These are phyloP conservation scores for Sparidentex hasta DNA, from an alignment of 2,797 vertebrate species.

Conservation along the genomic window DNA sequence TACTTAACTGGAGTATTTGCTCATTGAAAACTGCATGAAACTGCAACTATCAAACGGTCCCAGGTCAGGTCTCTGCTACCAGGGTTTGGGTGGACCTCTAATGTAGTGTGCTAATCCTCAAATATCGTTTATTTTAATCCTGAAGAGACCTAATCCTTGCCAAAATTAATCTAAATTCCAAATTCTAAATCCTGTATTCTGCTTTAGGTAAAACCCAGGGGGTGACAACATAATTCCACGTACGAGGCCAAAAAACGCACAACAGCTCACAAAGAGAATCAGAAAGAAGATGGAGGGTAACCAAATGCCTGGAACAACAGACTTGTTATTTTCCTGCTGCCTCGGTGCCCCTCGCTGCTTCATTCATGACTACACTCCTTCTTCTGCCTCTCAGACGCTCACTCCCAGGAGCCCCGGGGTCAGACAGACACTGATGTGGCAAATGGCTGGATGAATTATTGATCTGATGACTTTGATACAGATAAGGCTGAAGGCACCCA, in stretches of 20 bases:
- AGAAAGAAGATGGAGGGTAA: neutral
- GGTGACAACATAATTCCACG: neutral
- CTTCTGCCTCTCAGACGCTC: slow-evolving; percentile 19
- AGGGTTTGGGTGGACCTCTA: too few species aligned
- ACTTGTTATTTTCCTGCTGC: slow-evolving; percentile 16
- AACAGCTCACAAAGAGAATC: slow-evolving; percentile 10
- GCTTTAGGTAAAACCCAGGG: neutral
- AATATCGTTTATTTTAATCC: too few species aligned
- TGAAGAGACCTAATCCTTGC: too few species aligned
- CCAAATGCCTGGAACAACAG: neutral
- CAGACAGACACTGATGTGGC: slow-evolving; percentile 63
- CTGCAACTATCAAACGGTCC: too few species aligned
- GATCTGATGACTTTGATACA: slow-evolving; percentile 71
- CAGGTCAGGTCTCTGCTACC: too few species aligned
- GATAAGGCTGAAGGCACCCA: slow-evolving; percentile 58
- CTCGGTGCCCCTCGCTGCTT: slow-evolving; percentile 11
- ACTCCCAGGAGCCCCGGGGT: slow-evolving; percentile 36
- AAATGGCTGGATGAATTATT: slow-evolving; percentile 81
- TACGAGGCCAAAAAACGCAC: neutral
- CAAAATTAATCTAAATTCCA: neutral
- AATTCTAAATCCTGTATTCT: neutral
- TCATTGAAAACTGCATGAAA: too few species aligned
- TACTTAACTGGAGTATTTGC: too few species aligned
- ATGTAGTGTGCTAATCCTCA: too few species aligned
- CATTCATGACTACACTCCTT: slow-evolving; percentile 10